Evolutionary conservation across 2,113 vertebrate species (phyloP), one percentile per base, ranked within the genome.

Genomic region (Nestor notabilis): DNA sequence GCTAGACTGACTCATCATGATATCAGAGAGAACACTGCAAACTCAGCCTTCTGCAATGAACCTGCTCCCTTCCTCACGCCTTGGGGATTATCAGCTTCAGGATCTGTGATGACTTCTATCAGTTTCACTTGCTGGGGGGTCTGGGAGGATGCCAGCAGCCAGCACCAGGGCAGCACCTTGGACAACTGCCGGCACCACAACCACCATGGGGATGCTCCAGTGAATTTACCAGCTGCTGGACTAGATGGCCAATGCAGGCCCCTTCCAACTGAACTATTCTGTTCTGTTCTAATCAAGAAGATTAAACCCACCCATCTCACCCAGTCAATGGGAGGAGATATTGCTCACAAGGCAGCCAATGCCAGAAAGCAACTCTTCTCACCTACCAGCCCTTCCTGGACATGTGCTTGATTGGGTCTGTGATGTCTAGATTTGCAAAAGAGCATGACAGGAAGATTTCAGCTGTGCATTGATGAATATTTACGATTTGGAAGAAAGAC

Each of bases 1-100:
- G 79, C 29, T 55, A 27, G 55, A 50, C 13, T 96, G 92, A 96
- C 35, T 93, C 88, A 93, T 46, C 10, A 0, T 81, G 88, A 69
- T 23, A 90, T 60, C 89, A 91, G 69, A 33, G 3, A 65, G 49
- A 93, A 85, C n/a, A 80, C 24, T 58, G 5, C 25, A 72, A 90
- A 90, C 69, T 92, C 27, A 89, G 7, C 46, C 8, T 55, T 68
- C 37, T 64, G 66, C 25, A 18, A 29, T 31, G n/a, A 88, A 76
- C 74, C 66, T 88, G 88, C 8, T 92, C 63, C 44, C 17, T 52
- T 74, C 58, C 66, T 64, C 39, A 33, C 56, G 52, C 44, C 72
- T 64, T 9, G 7, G 49, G 10, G 35, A 43, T 7, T 63, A 71
- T 21, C 29, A 0, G 41, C 20, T 13, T 37, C 1, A 1, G 43